phyloP scores from a whole-genome alignment of 2,888 invertebrate species.

The Celastrina argiolus region DNA sequence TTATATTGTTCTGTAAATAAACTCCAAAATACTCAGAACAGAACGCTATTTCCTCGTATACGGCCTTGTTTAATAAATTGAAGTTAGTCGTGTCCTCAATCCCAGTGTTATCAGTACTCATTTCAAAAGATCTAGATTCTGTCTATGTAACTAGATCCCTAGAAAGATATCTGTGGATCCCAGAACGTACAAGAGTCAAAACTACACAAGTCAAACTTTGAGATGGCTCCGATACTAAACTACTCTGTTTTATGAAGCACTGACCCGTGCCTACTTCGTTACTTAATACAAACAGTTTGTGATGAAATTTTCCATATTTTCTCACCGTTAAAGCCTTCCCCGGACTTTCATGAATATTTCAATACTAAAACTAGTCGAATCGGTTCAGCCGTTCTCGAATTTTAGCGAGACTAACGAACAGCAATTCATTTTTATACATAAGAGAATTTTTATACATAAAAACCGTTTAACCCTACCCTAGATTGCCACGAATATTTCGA shows the following conservation, averaged over 20 bases:
- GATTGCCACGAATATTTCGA: too few species aligned
- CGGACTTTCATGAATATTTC: too few species aligned
- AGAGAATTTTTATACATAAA: too few species aligned
- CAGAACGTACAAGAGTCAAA: not conserved
- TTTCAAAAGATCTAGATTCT: constrained; percentile 8
- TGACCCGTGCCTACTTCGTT: too few species aligned
- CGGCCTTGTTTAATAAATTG: not conserved
- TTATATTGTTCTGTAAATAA: not conserved
- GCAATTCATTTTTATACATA: too few species aligned
- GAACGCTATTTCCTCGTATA: not conserved
- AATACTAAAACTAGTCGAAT: too few species aligned
- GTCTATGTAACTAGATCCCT: not conserved
- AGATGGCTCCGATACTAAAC: not conserved
- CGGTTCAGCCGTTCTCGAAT: too few species aligned
- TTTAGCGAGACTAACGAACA: too few species aligned
- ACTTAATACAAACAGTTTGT: too few species aligned
- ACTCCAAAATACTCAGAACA: not conserved
- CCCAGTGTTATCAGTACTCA: not conserved
- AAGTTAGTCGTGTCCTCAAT: not conserved
- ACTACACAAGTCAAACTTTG: constrained; percentile 13
- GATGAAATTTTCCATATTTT: too few species aligned
- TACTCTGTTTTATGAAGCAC: not conserved
- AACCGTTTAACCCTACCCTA: too few species aligned
- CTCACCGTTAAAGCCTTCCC: too few species aligned
- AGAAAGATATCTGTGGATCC: constrained; percentile 9